Conservation (phyloP, 2,888 invertebrate genomes). For the Cabera pusaria region DNA sequence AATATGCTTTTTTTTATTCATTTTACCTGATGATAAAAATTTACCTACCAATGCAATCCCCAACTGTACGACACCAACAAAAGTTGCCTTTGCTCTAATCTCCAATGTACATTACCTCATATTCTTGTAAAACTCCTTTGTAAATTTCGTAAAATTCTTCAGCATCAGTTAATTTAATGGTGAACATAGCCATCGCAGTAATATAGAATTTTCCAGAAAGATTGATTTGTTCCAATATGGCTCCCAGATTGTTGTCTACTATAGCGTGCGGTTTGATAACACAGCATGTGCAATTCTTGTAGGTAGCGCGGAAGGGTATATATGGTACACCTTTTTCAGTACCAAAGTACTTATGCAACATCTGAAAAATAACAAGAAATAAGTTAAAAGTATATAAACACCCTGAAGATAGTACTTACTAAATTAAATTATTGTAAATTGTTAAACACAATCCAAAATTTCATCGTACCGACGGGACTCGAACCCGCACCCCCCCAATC, state of each 20-base stretch:
- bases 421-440: no score
- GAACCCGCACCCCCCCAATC: no score
- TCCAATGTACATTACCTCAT: conserved; percentile 78
- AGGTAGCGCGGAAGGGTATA: conserved; percentile 64
- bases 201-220: conserved; percentile 88
- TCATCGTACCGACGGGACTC: no score
- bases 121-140: conserved; percentile 91
- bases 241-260: conserved; percentile 88
- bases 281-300: conserved; percentile 88
- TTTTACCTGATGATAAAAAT: no score
- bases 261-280: conserved; percentile 96
- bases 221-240: conserved; percentile 89
- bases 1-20: no score
- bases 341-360: conserved; percentile 65
- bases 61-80: no score
- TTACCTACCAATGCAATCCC: no score
- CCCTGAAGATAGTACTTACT: no score
- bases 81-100: no score
- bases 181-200: conserved; percentile 91
- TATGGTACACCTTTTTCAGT: conserved; percentile 53
- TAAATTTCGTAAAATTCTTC: conserved; percentile 97
- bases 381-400: no score
- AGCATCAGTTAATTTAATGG: conserved; percentile 89
- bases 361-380: no score
- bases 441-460: no score